A percentile compares a stretch with the other conserved stretches of the same genome.
Evolutionary conservation across 2,888 invertebrate genomes (phyloP).

Genomic region (Lepidocyrtinus sp.): DNA sequence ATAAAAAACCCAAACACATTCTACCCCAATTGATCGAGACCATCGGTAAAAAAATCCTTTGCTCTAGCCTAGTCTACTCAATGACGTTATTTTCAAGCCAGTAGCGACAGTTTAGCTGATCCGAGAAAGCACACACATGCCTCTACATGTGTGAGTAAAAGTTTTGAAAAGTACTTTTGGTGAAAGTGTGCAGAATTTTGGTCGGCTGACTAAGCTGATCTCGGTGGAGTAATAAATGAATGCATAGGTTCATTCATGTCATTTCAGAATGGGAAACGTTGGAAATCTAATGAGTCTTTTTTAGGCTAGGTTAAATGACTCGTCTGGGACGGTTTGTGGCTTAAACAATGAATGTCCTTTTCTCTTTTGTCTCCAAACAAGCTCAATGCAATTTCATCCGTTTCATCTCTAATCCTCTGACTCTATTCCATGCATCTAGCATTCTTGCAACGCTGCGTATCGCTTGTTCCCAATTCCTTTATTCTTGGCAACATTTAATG

Average conservation of each 20-base stretch:
- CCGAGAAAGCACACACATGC: neutral
- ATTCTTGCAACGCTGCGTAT: neutral
- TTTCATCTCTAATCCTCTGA: neutral
- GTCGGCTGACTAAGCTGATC: constrained; percentile 40
- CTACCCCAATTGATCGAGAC: neutral
- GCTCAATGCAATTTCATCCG: neutral
- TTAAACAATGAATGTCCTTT: constrained; percentile 43
- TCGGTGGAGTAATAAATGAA: constrained; percentile 45
- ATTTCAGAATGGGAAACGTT: constrained; percentile 39
- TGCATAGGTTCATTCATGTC: constrained; percentile 52
- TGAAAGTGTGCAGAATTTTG: constrained; percentile 24
- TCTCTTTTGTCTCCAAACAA: neutral
- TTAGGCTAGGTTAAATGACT: constrained; percentile 48
- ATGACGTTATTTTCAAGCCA: neutral
- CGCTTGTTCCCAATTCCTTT: too few species aligned
- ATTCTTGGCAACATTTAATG: too few species aligned
- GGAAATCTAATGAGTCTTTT: constrained; percentile 52
- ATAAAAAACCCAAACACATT: too few species aligned
- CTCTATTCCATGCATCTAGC: neutral
- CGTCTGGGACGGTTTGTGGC: constrained; percentile 53
- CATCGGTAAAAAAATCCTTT: neutral
- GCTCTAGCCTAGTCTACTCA: neutral
- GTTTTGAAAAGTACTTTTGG: neutral
- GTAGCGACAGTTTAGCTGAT: neutral
- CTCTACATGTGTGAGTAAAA: neutral